These are phyloP conservation scores for Oscheius sp. DNA, from an alignment of 2,888 invertebrate species.

Conservation along the genomic window DNA sequence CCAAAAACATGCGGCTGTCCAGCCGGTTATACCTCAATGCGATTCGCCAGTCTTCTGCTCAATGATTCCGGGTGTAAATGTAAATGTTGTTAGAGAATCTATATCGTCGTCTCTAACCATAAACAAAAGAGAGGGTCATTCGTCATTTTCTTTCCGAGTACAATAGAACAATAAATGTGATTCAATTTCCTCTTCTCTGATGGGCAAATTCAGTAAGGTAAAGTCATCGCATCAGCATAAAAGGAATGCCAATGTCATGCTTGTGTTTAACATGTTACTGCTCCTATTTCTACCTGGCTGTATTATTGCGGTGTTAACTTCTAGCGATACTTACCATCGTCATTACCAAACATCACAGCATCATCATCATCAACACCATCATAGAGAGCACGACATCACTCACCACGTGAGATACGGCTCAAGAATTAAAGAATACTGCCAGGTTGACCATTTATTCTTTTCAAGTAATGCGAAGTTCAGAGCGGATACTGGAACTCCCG, in stretches of 20 bases:
- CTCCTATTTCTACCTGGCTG: background rate
- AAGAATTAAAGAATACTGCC: conserved; percentile 10
- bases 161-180: conserved; percentile 29
- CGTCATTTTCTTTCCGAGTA: conserved; percentile 7
- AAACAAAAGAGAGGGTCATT: too few species aligned
- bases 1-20: conserved; percentile 42
- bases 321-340: background rate
- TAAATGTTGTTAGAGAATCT: conserved; percentile 24
- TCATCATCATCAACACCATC: background rate
- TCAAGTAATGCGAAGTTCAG: background rate
- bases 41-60: conserved; percentile 25
- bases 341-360: background rate
- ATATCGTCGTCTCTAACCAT: too few species aligned
- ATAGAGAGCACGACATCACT: conserved; percentile 10
- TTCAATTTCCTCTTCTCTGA: background rate
- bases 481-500: background rate
- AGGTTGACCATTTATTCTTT: background rate
- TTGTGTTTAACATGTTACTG: background rate
- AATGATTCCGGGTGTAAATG: conserved; percentile 30
- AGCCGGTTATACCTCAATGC: conserved; percentile 19
- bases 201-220: background rate
- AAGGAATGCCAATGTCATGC: background rate
- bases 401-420: background rate
- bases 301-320: background rate
- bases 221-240: conserved; percentile 1